Evolutionary conservation across 2,797 vertebrate species (phyloP).

Genomic region (Capromys pilorides): DNA sequence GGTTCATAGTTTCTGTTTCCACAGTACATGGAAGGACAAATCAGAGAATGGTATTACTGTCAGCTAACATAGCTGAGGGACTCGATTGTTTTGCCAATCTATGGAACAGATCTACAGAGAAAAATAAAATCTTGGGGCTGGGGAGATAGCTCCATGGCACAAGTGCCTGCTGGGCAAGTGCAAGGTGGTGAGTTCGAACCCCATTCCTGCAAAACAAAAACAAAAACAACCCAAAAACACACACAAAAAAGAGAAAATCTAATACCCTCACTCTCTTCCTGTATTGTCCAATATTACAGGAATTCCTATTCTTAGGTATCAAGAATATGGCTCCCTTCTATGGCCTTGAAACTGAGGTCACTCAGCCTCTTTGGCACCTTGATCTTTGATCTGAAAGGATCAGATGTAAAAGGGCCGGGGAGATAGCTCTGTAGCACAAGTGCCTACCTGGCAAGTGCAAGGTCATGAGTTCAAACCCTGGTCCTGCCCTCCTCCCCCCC

Average conservation of each 20-base stretch:
- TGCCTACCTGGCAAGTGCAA: too few relatives aligned
- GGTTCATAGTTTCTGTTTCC: background rate
- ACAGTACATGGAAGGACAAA: background rate
- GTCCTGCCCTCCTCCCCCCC: too few relatives aligned
- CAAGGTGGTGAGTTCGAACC: too few relatives aligned
- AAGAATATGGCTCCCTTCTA: background rate
- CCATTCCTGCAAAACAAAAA: too few relatives aligned
- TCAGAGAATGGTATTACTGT: background rate
- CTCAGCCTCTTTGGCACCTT: background rate
- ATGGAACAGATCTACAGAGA: background rate
- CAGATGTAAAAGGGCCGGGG: background rate
- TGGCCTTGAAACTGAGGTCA: background rate
- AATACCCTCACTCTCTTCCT: background rate
- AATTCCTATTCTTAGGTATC: background rate
- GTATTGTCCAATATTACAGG: background rate
- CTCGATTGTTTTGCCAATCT: background rate
- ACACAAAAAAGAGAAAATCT: too few relatives aligned
- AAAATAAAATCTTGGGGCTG: too few relatives aligned
- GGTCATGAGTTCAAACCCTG: too few relatives aligned
- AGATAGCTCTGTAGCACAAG: too few relatives aligned
- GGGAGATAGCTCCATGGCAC: too few relatives aligned
- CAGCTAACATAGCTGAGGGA: background rate
- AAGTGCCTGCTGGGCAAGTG: too few relatives aligned
- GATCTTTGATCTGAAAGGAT: background rate
- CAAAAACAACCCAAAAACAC: too few relatives aligned